Percentiles rank a stretch among this genome's conserved stretches.
Evolutionary conservation across 1,140 invertebrate genomes (phyloP).

Genomic region (Drosophila baimaii): DNA sequence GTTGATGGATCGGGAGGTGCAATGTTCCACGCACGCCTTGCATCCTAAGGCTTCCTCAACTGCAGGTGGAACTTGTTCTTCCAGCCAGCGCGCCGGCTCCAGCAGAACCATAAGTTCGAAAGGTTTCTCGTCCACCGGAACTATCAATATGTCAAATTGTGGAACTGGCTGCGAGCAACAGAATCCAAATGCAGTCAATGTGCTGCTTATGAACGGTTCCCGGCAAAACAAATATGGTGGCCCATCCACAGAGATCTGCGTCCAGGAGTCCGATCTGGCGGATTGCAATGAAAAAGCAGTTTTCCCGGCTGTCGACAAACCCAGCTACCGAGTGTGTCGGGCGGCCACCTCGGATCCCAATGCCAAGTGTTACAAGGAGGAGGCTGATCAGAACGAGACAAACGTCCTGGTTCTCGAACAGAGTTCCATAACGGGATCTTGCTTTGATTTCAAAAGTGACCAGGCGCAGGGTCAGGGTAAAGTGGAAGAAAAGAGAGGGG

Average conservation of each 20-base stretch:
- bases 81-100: neutral
- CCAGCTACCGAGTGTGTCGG: conserved; percentile 45
- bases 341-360: conserved; percentile 13
- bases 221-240: conserved; percentile 3
- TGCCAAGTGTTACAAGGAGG: neutral
- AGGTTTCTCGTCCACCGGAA: neutral
- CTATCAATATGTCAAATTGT: neutral
- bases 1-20: conserved; percentile 15
- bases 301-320: conserved; percentile 46
- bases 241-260: conserved; percentile 38
- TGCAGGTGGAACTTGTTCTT: too few relatives aligned
- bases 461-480: neutral
- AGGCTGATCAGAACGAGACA: conserved; percentile 6
- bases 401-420: conserved; percentile 49
- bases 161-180: neutral
- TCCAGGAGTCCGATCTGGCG: conserved; percentile 50
- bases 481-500: neutral
- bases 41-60: neutral
- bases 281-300: conserved; percentile 23
- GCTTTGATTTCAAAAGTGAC: too few relatives aligned
- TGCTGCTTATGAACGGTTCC: conserved; percentile 49
- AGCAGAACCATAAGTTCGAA: neutral
- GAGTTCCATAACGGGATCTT: neutral
- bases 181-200: conserved; percentile 44
- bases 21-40: conserved; percentile 2